Conservation (phyloP, 64 coral and sea anemone genomes). For the Orbicella faveolata region DNA sequence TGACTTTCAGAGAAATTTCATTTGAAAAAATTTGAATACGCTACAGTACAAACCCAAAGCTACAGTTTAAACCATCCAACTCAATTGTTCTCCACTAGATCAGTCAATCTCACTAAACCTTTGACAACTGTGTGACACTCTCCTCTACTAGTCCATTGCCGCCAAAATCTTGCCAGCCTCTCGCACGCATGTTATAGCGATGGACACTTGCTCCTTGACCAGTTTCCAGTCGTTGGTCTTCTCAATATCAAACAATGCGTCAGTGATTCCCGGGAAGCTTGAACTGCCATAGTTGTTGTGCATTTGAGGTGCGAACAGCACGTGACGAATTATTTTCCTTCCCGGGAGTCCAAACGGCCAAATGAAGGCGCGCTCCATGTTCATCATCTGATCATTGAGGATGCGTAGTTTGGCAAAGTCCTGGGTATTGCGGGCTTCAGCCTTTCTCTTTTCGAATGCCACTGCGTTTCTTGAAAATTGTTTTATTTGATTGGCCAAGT, state of each 20-base stretch:
- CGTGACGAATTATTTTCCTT: conserved; percentile 61
- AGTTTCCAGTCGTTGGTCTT: conserved; percentile 80
- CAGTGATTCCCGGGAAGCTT: conserved; percentile 82
- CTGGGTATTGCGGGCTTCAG: neutral
- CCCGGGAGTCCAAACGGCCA: conserved; percentile 75
- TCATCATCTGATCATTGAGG: conserved; percentile 84
- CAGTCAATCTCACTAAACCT: neutral
- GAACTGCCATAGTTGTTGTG: conserved; percentile 72
- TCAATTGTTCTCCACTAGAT: neutral
- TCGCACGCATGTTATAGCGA: conserved; percentile 53
- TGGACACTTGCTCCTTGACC: conserved; percentile 76
- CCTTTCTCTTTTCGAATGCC: conserved; percentile 62
- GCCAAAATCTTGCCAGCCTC: conserved; percentile 51
- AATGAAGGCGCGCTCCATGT: conserved; percentile 78
- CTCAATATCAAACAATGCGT: conserved; percentile 67
- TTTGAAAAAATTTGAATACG: too few relatives aligned
- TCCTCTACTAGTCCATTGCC: conserved; percentile 29
- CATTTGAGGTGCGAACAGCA: conserved; percentile 71
- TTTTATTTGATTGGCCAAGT: conserved; percentile 48
- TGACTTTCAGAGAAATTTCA: too few relatives aligned
- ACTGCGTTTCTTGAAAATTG: conserved; percentile 34
- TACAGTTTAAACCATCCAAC: neutral
- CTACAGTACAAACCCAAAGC: neutral
- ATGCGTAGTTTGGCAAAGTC: conserved; percentile 70
- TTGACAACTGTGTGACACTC: neutral